phyloP scores from a whole-genome alignment of 2,797 vertebrate genomes.

The Gymnothorax javanicus region DNA sequence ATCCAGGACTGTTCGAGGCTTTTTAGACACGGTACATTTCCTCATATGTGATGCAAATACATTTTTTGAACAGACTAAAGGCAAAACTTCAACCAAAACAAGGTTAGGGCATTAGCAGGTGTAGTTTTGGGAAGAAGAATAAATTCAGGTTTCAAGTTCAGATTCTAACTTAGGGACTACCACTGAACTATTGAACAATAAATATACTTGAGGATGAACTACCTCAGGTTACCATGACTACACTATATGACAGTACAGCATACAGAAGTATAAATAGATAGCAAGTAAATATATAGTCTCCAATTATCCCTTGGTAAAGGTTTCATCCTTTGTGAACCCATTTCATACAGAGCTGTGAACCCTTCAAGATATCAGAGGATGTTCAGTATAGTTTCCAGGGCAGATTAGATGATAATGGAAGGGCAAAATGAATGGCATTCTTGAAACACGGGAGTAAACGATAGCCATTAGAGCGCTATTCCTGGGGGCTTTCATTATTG shows the following conservation, averaged over 20 bases:
- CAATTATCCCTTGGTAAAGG: not conserved
- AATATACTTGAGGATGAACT: not conserved
- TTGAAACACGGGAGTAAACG: conserved; percentile 50
- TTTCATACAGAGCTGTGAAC: not conserved
- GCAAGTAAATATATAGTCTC: not conserved
- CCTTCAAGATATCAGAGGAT: not conserved
- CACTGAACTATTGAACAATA: not conserved
- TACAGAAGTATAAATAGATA: not conserved
- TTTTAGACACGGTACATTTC: not conserved
- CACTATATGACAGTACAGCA: not conserved
- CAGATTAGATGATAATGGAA: not conserved
- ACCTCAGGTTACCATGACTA: not conserved
- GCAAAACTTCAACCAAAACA: not conserved
- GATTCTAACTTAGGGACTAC: not conserved
- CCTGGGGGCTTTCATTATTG: conserved; percentile 67
- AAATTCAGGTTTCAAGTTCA: not conserved
- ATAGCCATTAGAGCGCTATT: conserved; percentile 69
- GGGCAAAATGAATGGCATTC: conserved; percentile 20
- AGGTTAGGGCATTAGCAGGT: not conserved
- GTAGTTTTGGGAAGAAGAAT: not conserved
- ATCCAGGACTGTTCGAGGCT: not conserved
- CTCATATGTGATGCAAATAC: not conserved
- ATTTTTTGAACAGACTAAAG: not conserved
- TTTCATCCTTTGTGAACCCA: not conserved
- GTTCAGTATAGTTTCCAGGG: not conserved